These are phyloP conservation scores for Glyptemys insculpta DNA, from an alignment of 2,797 vertebrate genomes.

Conservation along the genomic window DNA sequence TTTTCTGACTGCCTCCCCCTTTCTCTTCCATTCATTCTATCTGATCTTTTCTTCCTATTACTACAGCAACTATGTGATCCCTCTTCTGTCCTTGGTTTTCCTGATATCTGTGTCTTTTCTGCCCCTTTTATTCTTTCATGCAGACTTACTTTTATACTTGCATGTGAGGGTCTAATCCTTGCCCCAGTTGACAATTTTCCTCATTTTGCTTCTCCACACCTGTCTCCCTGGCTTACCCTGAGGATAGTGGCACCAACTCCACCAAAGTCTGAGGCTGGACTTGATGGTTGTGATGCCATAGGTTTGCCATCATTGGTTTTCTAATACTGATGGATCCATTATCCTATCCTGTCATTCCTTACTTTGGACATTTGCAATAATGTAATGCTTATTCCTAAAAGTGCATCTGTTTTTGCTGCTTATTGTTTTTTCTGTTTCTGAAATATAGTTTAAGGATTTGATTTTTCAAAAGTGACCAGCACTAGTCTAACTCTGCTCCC, in stretches of 20 bases:
- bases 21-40: not conserved
- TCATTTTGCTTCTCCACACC: not conserved
- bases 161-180: not conserved
- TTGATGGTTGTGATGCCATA: rapidly evolving
- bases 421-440: not conserved
- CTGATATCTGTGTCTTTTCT: not conserved
- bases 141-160: not conserved
- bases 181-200: not conserved
- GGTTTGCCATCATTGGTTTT: not conserved
- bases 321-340: not conserved
- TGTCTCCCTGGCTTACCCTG: not conserved
- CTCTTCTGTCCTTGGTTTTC: not conserved
- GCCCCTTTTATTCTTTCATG: not conserved
- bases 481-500: not conserved
- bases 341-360: not conserved
- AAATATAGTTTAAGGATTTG: not conserved
- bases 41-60: not conserved
- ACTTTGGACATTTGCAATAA: not conserved
- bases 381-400: not conserved
- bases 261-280: not conserved
- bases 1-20: not conserved
- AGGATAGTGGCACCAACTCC: not conserved
- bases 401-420: not conserved
- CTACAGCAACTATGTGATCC: not conserved
- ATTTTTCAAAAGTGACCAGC: not conserved